A percentile compares a stretch with the other conserved stretches of the same genome.
phyloP scores from a whole-genome alignment of 2,888 invertebrate genomes.

The Pachycephus smyrnensis region DNA sequence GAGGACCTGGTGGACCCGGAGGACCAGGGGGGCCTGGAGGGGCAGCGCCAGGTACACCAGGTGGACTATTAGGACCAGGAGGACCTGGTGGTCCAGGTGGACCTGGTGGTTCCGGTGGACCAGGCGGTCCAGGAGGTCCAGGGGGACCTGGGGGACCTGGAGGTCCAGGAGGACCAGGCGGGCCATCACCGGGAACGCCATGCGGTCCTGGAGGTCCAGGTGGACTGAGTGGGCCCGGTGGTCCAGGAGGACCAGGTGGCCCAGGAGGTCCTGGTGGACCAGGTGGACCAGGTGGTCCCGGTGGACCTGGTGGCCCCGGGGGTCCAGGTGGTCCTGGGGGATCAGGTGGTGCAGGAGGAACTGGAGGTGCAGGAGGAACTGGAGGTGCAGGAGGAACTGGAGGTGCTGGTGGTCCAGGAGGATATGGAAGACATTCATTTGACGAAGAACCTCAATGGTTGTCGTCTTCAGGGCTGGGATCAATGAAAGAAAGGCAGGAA shows the following conservation, averaged over 20 bases:
- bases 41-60: slow-evolving; percentile 35
- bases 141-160: not conserved
- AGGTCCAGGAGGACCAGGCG: not conserved
- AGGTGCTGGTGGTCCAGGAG: too few relatives aligned
- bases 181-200: slow-evolving; percentile 20
- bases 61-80: slow-evolving; percentile 36
- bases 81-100: not conserved
- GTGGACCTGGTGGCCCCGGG: slow-evolving; percentile 58
- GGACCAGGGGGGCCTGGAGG: slow-evolving; percentile 50
- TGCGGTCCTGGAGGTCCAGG: slow-evolving; percentile 56
- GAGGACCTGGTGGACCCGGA: slow-evolving; percentile 37
- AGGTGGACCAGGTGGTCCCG: slow-evolving; percentile 23
- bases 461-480: too few relatives aligned
- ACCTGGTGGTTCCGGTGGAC: slow-evolving; percentile 33
- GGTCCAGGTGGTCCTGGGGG: slow-evolving; percentile 63
- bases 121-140: slow-evolving; percentile 42
- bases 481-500: too few relatives aligned
- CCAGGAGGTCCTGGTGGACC: slow-evolving; percentile 59
- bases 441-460: too few relatives aligned
- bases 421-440: too few relatives aligned
- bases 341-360: slow-evolving; percentile 17
- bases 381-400: not conserved
- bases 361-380: slow-evolving; percentile 62
- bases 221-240: not conserved
- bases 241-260: slow-evolving; percentile 15